These are phyloP conservation scores for Siniperca chuatsi DNA, from an alignment of 2,113 vertebrate species.

Conservation along the genomic window DNA sequence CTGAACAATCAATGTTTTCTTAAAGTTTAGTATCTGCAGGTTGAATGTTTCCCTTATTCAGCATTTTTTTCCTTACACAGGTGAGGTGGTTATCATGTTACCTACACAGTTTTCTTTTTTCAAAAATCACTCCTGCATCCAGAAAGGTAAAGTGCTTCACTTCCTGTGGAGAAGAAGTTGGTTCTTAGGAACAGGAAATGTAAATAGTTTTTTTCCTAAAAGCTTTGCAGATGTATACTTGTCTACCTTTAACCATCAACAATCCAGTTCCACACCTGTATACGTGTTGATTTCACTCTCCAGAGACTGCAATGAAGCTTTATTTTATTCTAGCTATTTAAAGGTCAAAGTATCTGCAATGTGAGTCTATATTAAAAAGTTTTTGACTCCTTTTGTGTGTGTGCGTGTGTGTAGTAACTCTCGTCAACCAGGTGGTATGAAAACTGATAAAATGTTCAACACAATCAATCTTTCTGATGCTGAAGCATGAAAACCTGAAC, in stretches of 20 bases:
- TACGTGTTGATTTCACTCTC: neutral
- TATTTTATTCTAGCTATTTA: too few relatives aligned
- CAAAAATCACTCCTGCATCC: neutral
- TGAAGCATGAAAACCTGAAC: neutral
- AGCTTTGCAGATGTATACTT: too few relatives aligned
- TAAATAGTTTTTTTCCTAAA: neutral
- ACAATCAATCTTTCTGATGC: neutral
- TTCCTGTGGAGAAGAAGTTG: neutral
- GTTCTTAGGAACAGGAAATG: neutral
- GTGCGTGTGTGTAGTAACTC: neutral
- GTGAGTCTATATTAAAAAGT: neutral
- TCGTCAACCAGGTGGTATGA: neutral
- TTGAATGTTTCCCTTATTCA: neutral
- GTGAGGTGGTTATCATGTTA: neutral
- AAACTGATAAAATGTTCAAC: conserved; percentile 10
- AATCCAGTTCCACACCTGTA: too few relatives aligned
- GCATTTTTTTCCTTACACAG: neutral
- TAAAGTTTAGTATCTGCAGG: neutral
- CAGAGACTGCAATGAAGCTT: neutral
- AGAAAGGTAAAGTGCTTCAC: neutral
- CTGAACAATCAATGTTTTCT: neutral
- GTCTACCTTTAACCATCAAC: too few relatives aligned
- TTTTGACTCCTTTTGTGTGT: neutral
- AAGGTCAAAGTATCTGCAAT: neutral
- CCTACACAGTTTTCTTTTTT: neutral